phyloP scores from a whole-genome alignment of 1,140 invertebrate genomes.

The Phthorimaea operculella region DNA sequence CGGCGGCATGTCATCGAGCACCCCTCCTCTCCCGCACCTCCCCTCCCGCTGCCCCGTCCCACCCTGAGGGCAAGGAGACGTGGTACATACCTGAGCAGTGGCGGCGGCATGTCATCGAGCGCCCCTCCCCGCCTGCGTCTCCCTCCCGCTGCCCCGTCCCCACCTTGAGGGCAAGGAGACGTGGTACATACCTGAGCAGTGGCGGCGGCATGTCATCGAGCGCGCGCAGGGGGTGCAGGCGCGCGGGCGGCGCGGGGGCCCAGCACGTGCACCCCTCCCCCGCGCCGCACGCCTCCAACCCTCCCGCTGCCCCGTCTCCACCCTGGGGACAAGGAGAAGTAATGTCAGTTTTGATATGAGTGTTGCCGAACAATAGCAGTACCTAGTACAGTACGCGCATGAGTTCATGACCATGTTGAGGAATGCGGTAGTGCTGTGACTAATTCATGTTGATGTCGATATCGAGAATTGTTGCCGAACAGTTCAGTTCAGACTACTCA shows the following conservation, averaged over 20 bases:
- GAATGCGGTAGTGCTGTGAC: no score
- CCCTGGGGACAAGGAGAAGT: slow-evolving; percentile 31
- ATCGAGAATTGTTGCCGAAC: no score
- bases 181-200: slow-evolving; percentile 51
- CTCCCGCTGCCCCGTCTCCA: slow-evolving; percentile 33
- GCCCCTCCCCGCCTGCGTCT: slow-evolving; percentile 42
- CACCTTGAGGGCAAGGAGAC: slow-evolving; percentile 36
- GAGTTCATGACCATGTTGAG: no score
- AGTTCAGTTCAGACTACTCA: no score
- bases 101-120: slow-evolving; percentile 46
- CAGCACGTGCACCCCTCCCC: slow-evolving; percentile 43
- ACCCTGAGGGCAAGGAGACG: no score
- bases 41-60: slow-evolving; percentile 32
- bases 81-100: no score
- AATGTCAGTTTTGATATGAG: no score
- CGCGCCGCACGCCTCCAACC: slow-evolving; percentile 52
- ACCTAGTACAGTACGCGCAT: no score
- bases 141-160: slow-evolving; percentile 30
- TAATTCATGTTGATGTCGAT: no score
- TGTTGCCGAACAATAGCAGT: no score
- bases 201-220: slow-evolving; percentile 47
- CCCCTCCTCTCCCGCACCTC: slow-evolving; percentile 34
- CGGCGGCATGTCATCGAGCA: slow-evolving; percentile 42
- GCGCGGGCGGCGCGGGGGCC: slow-evolving; percentile 32
- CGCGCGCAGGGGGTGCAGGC: slow-evolving; percentile 33